Percentiles rank a stretch among this genome's conserved stretches.
phyloP scores from a whole-genome alignment of 2,113 vertebrate species.

The Probosciger aterrimus region DNA sequence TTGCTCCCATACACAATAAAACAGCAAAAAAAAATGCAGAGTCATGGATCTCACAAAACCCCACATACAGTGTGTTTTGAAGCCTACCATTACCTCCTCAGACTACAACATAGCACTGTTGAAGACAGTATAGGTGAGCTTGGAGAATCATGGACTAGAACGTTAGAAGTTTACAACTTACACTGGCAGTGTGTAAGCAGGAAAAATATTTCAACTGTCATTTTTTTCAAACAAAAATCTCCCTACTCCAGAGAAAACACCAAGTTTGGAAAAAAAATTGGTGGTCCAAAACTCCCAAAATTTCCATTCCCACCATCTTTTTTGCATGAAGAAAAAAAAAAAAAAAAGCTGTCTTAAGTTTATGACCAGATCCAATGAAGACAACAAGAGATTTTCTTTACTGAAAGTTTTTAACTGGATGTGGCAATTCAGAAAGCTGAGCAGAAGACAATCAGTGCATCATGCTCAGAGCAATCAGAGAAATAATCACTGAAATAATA shows the following conservation, averaged over 20 bases:
- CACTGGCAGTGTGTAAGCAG: not conserved
- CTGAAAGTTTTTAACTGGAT: not conserved
- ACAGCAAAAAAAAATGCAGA: not conserved
- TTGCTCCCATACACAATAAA: not conserved
- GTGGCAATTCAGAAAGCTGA: not conserved
- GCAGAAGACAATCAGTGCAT: not conserved
- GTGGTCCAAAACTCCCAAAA: not conserved
- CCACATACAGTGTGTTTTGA: not conserved
- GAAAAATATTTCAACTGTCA: not conserved
- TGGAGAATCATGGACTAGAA: not conserved
- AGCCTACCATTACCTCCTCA: not conserved
- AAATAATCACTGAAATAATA: not conserved
- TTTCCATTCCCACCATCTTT: not conserved
- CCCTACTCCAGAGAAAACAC: not conserved
- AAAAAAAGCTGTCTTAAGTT: not conserved
- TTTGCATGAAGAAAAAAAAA: not conserved
- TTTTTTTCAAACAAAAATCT: not conserved
- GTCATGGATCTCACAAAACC: not conserved
- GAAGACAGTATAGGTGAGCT: not conserved
- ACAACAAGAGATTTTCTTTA: not conserved
- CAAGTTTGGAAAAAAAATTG: not conserved
- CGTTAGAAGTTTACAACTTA: not conserved
- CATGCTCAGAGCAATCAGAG: not conserved
- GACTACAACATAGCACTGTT: accelerated
- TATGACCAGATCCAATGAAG: not conserved